Conservation (phyloP, 2,113 vertebrate species). For the Entelurus aequoreus region DNA sequence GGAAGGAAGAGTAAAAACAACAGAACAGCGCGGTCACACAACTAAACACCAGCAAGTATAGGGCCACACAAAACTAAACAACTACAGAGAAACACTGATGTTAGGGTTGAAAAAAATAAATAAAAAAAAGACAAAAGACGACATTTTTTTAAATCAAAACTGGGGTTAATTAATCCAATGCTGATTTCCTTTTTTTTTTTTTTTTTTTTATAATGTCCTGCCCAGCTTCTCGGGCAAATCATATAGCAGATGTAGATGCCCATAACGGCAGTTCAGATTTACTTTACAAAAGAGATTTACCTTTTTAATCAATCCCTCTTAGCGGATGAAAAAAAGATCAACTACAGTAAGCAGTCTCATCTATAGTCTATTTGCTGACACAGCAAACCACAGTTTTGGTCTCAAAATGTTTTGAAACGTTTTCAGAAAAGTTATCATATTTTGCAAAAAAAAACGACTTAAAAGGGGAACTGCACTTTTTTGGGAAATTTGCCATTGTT, state of each 20-base stretch:
- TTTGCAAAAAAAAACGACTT: too few species aligned
- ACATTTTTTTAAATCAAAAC: background rate
- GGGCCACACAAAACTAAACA: background rate
- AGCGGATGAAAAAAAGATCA: conserved; percentile 69
- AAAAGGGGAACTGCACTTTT: too few species aligned
- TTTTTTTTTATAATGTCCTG: too few species aligned
- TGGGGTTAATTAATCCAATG: conserved; percentile 9
- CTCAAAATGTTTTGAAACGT: too few species aligned
- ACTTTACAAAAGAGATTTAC: too few species aligned
- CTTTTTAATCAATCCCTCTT: conserved; percentile 87
- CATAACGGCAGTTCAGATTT: too few species aligned
- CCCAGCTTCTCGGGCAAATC: too few species aligned
- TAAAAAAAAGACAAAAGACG: background rate
- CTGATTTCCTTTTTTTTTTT: too few species aligned
- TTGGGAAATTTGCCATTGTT: too few species aligned
- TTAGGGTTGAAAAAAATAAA: conserved; percentile 2
- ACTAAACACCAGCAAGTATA: background rate
- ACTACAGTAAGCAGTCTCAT: conserved; percentile 17
- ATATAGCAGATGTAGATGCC: too few species aligned
- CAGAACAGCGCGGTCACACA: conserved; percentile 19
- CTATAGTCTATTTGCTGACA: background rate
- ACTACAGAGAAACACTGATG: background rate
- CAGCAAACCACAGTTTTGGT: too few species aligned
- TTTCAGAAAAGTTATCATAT: too few species aligned
- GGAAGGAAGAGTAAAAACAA: conserved; percentile 22